Percentiles rank a stretch among this genome's conserved stretches.
These are phyloP conservation scores for Linhomoeus sp. DNA, from an alignment of 2,888 invertebrate genomes.

Conservation along the genomic window DNA sequence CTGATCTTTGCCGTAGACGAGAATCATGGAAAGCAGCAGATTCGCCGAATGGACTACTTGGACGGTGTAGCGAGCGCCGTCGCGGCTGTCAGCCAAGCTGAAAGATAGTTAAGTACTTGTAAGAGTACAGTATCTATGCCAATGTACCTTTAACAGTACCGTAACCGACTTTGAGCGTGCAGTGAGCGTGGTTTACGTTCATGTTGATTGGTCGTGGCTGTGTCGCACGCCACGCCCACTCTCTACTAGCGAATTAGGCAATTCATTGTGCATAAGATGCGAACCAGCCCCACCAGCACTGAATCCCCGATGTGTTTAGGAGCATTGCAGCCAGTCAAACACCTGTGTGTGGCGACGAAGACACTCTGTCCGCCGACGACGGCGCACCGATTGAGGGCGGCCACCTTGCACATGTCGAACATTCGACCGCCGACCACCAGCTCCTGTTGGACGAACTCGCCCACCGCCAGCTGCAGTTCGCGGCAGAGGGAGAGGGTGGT, in stretches of 20 bases:
- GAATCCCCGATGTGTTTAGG: too few species aligned
- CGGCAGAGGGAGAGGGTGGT: slow-evolving; percentile 23
- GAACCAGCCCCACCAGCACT: too few species aligned
- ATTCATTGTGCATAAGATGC: too few species aligned
- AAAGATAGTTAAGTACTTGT: too few species aligned
- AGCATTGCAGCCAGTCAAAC: too few species aligned
- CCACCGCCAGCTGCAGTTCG: slow-evolving; percentile 21
- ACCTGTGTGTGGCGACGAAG: slow-evolving; percentile 22
- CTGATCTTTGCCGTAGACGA: slow-evolving; percentile 30
- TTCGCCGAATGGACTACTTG: slow-evolving; percentile 33
- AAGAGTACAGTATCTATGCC: too few species aligned
- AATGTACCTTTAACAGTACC: too few species aligned
- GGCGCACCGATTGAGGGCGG: slow-evolving; percentile 18
- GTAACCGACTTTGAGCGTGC: too few species aligned
- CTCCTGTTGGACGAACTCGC: slow-evolving; percentile 17
- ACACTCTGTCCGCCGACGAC: slow-evolving; percentile 6
- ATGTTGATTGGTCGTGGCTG: too few species aligned
- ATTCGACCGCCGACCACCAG: slow-evolving; percentile 17
- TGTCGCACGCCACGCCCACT: too few species aligned
- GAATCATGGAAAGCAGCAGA: slow-evolving; percentile 33
- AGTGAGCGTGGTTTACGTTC: too few species aligned
- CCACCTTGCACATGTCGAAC: slow-evolving; percentile 19
- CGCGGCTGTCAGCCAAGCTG: slow-evolving; percentile 27
- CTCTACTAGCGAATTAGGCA: too few species aligned
- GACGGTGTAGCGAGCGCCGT: slow-evolving; percentile 31